Evolutionary conservation across 2,888 invertebrate genomes (phyloP).

Genomic region (Drosophila kanekoi): DNA sequence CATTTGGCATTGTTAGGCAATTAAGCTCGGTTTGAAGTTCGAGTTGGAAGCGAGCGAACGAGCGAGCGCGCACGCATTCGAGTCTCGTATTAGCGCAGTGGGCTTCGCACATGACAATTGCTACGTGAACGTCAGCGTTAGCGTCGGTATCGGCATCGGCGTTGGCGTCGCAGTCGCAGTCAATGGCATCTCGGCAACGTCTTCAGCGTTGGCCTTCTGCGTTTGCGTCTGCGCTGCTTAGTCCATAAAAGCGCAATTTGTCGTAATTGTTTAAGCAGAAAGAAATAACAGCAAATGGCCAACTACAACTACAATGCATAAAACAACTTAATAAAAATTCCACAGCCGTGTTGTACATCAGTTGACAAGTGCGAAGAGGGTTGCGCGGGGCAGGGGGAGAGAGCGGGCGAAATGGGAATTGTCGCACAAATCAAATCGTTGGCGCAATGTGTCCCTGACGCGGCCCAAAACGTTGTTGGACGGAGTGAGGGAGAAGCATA

Average conservation of each 20-base stretch:
- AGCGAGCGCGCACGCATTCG: slow-evolving; percentile 27
- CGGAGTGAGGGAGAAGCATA: slow-evolving; percentile 36
- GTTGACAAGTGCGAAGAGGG: slow-evolving; percentile 34
- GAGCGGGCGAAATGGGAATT: slow-evolving; percentile 24
- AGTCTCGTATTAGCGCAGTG: slow-evolving; percentile 61
- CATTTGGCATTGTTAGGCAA: slow-evolving; percentile 68
- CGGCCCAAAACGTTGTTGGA: slow-evolving; percentile 1
- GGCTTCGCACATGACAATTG: slow-evolving; percentile 64
- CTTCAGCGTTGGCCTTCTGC: slow-evolving; percentile 11
- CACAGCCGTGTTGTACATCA: slow-evolving; percentile 75
- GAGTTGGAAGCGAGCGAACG: slow-evolving; percentile 13
- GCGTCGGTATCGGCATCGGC: not conserved
- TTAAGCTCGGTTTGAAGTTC: slow-evolving; percentile 60
- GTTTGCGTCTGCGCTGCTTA: slow-evolving; percentile 24
- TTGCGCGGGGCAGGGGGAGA: not conserved
- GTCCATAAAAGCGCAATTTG: slow-evolving; percentile 82
- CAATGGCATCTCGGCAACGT: slow-evolving; percentile 16
- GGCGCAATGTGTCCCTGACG: slow-evolving; percentile 68
- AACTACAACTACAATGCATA: slow-evolving; percentile 62
- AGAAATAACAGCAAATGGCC: slow-evolving; percentile 68
- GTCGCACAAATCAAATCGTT: slow-evolving; percentile 59
- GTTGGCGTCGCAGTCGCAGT: not conserved
- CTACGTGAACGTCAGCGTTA: slow-evolving; percentile 14
- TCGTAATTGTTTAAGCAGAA: slow-evolving; percentile 83
- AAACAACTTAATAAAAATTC: slow-evolving; percentile 83